These are phyloP conservation scores for Eurystomus glaucurus DNA, from an alignment of 2,797 vertebrate genomes.

Conservation along the genomic window DNA sequence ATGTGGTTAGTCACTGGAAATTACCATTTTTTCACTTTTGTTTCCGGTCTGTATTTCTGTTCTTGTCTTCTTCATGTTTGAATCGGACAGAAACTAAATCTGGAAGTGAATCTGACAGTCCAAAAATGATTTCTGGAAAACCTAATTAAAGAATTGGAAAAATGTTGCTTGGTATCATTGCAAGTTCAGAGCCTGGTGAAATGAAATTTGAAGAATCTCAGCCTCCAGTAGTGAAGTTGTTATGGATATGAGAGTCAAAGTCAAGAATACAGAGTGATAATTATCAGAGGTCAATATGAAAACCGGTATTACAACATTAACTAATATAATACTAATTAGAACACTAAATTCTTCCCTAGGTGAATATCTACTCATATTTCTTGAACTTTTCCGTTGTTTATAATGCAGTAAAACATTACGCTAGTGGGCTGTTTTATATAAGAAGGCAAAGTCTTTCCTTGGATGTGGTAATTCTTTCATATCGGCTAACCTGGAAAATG, in stretches of 20 bases:
- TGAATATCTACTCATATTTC: neutral
- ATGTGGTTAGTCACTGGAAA: neutral
- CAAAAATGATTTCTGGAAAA: neutral
- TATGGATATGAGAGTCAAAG: neutral
- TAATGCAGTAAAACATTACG: neutral
- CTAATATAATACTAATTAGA: neutral
- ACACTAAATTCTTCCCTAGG: neutral
- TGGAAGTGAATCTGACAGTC: neutral
- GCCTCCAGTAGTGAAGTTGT: neutral
- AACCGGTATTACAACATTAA: neutral
- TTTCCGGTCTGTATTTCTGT: neutral
- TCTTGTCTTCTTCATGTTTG: neutral
- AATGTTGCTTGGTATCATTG: neutral
- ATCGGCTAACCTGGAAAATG: neutral
- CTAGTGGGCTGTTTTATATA: neutral
- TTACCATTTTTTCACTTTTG: neutral
- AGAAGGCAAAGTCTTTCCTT: neutral
- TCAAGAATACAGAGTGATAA: neutral
- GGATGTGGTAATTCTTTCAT: neutral
- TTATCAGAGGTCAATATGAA: neutral
- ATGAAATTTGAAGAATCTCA: neutral
- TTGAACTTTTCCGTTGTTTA: neutral
- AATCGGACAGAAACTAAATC: neutral
- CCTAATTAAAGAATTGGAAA: neutral
- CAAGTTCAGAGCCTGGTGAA: neutral